Conservation (phyloP, 2,797 vertebrate genomes). For the Coregonus ussuriensis region DNA sequence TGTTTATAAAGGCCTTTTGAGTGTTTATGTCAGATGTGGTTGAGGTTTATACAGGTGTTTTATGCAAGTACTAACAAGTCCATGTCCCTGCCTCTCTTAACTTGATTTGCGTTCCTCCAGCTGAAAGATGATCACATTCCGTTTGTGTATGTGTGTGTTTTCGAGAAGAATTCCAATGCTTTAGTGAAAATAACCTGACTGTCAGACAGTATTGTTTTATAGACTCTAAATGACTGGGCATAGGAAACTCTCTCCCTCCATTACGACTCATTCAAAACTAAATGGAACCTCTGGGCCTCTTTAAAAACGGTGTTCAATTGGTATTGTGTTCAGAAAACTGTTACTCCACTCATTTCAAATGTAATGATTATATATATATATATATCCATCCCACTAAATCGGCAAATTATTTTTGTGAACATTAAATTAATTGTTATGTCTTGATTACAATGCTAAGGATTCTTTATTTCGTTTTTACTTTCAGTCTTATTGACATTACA, state of each 20-base stretch:
- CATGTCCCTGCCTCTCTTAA: constrained; percentile 26
- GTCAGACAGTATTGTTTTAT: constrained; percentile 5
- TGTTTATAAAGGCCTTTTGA: constrained; percentile 35
- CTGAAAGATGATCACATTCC: constrained; percentile 68
- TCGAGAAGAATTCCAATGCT: constrained; percentile 45
- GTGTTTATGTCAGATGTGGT: constrained; percentile 30
- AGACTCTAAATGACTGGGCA: neutral
- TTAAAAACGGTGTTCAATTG: constrained; percentile 18
- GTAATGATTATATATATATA: no score
- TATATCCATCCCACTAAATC: constrained; percentile 15
- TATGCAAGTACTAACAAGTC: constrained; percentile 35
- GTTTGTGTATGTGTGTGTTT: constrained; percentile 50
- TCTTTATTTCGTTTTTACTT: constrained; percentile 10
- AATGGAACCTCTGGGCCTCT: constrained; percentile 25
- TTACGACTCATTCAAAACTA: neutral
- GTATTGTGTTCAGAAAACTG: neutral
- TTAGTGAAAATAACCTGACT: constrained; percentile 21
- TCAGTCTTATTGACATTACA: constrained; percentile 28
- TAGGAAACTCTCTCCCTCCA: neutral
- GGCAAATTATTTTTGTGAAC: constrained; percentile 31
- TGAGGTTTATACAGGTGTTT: constrained; percentile 16
- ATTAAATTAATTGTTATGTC: constrained; percentile 16
- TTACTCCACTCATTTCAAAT: no score
- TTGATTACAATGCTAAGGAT: constrained; percentile 16
- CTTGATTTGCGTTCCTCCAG: constrained; percentile 33